A percentile compares a stretch with the other conserved stretches of the same genome.
These are phyloP conservation scores for Dicaeum eximium DNA, from an alignment of 2,113 vertebrate species.

Conservation along the genomic window DNA sequence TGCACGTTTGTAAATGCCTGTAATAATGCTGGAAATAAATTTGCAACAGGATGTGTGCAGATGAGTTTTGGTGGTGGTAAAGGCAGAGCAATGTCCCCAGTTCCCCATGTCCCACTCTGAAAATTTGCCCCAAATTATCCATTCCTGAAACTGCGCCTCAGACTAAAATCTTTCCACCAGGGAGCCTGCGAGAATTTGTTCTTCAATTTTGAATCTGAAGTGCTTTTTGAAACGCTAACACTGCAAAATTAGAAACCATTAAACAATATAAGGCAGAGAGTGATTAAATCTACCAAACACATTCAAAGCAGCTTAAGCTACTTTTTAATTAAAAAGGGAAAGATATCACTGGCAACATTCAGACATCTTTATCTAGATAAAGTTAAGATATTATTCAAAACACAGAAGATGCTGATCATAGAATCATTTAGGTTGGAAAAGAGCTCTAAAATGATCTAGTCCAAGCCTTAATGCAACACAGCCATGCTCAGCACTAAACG, in stretches of 20 bases:
- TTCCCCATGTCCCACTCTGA: constrained; percentile 57
- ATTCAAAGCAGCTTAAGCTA: constrained; percentile 75
- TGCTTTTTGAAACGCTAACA: constrained; percentile 72
- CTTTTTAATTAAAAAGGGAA: constrained; percentile 81
- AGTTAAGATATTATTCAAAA: constrained; percentile 62
- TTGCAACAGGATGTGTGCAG: constrained; percentile 44
- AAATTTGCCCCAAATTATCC: constrained; percentile 72
- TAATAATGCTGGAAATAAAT: constrained; percentile 51
- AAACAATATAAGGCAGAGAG: constrained; percentile 76
- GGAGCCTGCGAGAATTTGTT: constrained; percentile 69
- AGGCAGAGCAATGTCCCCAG: constrained; percentile 45
- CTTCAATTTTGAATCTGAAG: constrained; percentile 72
- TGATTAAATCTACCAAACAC: constrained; percentile 78
- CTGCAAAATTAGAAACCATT: constrained; percentile 78
- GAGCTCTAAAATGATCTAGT: background rate
- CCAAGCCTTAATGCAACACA: background rate
- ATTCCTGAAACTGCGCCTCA: constrained; percentile 72
- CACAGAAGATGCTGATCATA: constrained; percentile 30
- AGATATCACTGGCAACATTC: constrained; percentile 75
- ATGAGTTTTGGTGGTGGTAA: constrained; percentile 50
- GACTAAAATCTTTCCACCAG: constrained; percentile 69
- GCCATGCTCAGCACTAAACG: background rate
- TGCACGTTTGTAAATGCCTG: constrained; percentile 19
- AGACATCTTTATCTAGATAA: constrained; percentile 71
- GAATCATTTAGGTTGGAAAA: background rate